Base-by-base conservation (phyloP, 2,113 vertebrate genomes). In the Pedionomus torquatus region DNA sequence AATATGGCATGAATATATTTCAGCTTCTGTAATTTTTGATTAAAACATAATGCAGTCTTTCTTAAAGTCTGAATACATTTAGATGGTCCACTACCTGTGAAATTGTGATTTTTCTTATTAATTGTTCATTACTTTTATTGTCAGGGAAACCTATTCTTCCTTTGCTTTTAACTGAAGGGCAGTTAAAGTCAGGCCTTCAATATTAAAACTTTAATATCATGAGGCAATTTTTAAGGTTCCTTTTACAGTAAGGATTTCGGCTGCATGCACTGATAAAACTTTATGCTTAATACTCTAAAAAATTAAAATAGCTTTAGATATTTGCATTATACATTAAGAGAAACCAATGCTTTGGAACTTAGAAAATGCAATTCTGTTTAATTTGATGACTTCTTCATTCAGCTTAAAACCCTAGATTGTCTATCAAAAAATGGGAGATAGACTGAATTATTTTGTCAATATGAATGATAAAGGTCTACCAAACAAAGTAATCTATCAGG, bases 21-120 rank as follows among this genome's bases (percentile, higher is more conserved):
- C 89, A 97, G 90, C 41, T 97, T 83, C 96, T 96, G 84, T 97
- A 93, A 98, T 98, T 97, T 98, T 91, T 92, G 92, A 97, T 97
- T 98, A 97, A 97, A 97, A 96, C 84, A 94, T 97, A 97, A 93
- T 97, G 90, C 60, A 91, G 69, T 37, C 58, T 96, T 68, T 79
- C 43, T 80, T 81, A 35, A 95, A 94, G 80, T 85, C 72, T 94
- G 81, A 92, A 94, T 97, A 72, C 55, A 96, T 96, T 97, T 94
- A 95, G 63, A 89, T 93, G 60, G 63, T 76, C 79, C 90, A 60
- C 89, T 97, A 72, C 61, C 92, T 97, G 93, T 96, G 93, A 98
- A 97, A 97, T 93, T 96, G 79, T 95, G 55, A 88, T 95, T 97
- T 97, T 94, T 48, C 81, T 96, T 97, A 33, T 96, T 98, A 98